Evolutionary conservation across 2,797 vertebrate species (phyloP).

Genomic region (Diplodus sargus): DNA sequence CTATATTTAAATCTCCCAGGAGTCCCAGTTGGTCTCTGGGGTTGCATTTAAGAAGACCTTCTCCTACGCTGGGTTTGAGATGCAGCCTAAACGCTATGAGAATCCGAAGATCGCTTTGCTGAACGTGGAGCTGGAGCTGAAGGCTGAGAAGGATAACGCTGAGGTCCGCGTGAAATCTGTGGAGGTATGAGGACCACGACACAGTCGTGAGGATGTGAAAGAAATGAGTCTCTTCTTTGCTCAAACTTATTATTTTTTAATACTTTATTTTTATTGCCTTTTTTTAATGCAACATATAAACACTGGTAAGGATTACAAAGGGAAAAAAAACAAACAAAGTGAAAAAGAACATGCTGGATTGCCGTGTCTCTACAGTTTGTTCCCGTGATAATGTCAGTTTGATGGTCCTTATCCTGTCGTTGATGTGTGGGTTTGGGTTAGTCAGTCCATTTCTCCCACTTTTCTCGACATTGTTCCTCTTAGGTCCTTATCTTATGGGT

Average conservation of each 20-base stretch:
- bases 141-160: conserved; percentile 97
- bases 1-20: conserved; percentile 77
- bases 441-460: too few relatives aligned
- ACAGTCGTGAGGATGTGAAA: background rate
- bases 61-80: conserved; percentile 98
- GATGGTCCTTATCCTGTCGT: too few relatives aligned
- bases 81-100: conserved; percentile 96
- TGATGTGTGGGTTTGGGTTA: too few relatives aligned
- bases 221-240: rapidly evolving
- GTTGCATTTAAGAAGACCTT: conserved; percentile 99
- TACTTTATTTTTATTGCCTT: too few relatives aligned
- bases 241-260: background rate
- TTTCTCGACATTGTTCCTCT: too few relatives aligned
- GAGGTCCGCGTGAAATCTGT: conserved; percentile 94
- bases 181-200: conserved; percentile 80
- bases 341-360: too few relatives aligned
- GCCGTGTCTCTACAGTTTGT: too few relatives aligned
- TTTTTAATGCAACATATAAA: too few relatives aligned
- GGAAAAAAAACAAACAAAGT: too few relatives aligned
- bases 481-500: too few relatives aligned
- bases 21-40: conserved; percentile 93
- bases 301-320: too few relatives aligned
- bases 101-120: conserved; percentile 92
- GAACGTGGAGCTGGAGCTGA: conserved; percentile 97
- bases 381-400: too few relatives aligned